phyloP scores from a whole-genome alignment of 1,140 invertebrate genomes.

The Streblospio benedicti region DNA sequence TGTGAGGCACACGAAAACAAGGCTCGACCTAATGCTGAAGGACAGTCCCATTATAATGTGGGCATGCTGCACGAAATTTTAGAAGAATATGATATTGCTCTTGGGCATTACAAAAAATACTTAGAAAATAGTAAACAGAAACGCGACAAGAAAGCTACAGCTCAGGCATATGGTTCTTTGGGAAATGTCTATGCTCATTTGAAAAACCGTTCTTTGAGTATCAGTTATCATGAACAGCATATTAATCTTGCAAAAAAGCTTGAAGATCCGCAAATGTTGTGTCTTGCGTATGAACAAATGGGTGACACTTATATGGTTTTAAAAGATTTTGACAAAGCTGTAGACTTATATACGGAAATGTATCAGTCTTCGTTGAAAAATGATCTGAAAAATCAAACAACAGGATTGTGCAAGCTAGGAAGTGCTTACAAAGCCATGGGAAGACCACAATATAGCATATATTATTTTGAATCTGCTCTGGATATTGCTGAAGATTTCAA shows the following conservation, averaged over 20 bases:
- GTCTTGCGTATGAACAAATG: conserved; percentile 31
- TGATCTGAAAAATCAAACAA: conserved; percentile 25
- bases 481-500: conserved; percentile 29
- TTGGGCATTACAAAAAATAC: conserved; percentile 32
- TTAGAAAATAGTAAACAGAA: conserved; percentile 26
- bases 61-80: conserved; percentile 39
- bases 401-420: conserved; percentile 34
- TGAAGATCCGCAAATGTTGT: conserved; percentile 26
- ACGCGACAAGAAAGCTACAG: conserved; percentile 29
- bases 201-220: conserved; percentile 5
- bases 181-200: conserved; percentile 23
- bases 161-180: conserved; percentile 39
- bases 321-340: conserved; percentile 29
- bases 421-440: conserved; percentile 27
- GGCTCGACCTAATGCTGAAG: conserved; percentile 12
- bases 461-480: conserved; percentile 31
- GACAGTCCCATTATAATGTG: conserved; percentile 36
- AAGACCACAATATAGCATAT: conserved; percentile 31
- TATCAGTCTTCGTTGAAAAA: conserved; percentile 21
- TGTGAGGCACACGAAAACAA: conserved; percentile 27
- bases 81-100: conserved; percentile 32
- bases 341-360: conserved; percentile 26
- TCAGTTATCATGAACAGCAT: conserved; percentile 37
- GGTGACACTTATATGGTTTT: conserved; percentile 33
- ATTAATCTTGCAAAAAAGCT: conserved; percentile 29